Percentiles rank a stretch among this genome's conserved stretches.
Evolutionary conservation across 2,888 invertebrate genomes (phyloP).

Genomic region (Cerceris rybyensis): DNA sequence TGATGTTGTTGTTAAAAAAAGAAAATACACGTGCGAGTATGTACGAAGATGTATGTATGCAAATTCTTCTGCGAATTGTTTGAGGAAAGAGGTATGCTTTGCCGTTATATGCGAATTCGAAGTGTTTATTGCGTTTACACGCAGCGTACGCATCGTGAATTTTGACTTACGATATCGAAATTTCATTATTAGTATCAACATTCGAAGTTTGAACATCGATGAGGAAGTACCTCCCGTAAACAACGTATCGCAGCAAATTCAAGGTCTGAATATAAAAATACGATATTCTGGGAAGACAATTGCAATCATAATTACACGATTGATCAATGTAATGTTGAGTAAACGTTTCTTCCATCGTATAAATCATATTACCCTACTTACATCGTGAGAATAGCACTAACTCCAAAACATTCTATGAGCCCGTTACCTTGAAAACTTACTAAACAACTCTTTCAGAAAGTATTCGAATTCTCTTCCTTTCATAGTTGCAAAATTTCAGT

Average conservation of each 20-base stretch:
- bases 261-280: conserved; percentile 15
- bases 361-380: too few relatives aligned
- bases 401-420: too few relatives aligned
- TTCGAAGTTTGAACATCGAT: conserved; percentile 17
- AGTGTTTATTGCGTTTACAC: conserved; percentile 38
- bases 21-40: neutral
- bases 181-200: conserved; percentile 1
- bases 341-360: too few relatives aligned
- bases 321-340: too few relatives aligned
- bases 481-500: too few relatives aligned
- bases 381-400: too few relatives aligned
- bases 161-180: conserved; percentile 35
- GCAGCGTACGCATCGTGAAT: conserved; percentile 26
- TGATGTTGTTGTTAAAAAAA: too few relatives aligned
- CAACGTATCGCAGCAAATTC: conserved; percentile 2
- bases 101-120: conserved; percentile 52
- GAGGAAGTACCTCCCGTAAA: conserved; percentile 23
- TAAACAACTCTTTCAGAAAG: too few relatives aligned
- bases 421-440: too few relatives aligned
- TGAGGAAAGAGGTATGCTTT: conserved; percentile 43
- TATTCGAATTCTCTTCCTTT: too few relatives aligned
- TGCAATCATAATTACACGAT: neutral
- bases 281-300: conserved; percentile 19
- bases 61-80: conserved; percentile 52
- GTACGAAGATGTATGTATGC: neutral